A percentile compares a stretch with the other conserved stretches of the same genome.
phyloP scores from a whole-genome alignment of 2,888 invertebrate genomes.

The Callimorpha dominula region DNA sequence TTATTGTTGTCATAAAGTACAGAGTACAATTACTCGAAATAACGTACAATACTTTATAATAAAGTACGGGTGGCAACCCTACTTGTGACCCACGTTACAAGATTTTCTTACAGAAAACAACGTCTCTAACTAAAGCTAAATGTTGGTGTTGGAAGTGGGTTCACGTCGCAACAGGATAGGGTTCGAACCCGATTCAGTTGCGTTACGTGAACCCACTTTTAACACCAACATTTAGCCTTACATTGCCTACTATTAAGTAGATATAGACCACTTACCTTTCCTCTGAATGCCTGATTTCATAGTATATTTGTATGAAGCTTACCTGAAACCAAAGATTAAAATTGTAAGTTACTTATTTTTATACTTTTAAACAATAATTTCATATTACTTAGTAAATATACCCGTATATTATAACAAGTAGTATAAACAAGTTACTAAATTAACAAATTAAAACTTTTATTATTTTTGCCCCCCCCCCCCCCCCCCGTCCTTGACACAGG shows the following conservation, averaged over 20 bases:
- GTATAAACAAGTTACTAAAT: not conserved
- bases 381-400: not conserved
- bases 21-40: no score
- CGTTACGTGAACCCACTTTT: no score
- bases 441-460: not conserved
- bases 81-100: not conserved
- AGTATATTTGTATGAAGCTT: conserved; percentile 24
- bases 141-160: not conserved
- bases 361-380: not conserved
- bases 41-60: no score
- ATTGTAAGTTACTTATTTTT: not conserved
- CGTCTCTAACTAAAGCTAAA: not conserved
- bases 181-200: no score
- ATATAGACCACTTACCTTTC: not conserved
- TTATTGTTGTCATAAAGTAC: no score
- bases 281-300: not conserved
- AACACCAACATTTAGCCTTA: no score
- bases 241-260: not conserved
- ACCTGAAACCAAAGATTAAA: conserved; percentile 45
- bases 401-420: not conserved
- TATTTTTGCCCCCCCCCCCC: no score
- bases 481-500: no score
- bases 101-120: not conserved
- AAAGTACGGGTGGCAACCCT: no score
- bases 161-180: not conserved